phyloP scores from a whole-genome alignment of 2,888 invertebrate genomes.

The Sesia apiformis region DNA sequence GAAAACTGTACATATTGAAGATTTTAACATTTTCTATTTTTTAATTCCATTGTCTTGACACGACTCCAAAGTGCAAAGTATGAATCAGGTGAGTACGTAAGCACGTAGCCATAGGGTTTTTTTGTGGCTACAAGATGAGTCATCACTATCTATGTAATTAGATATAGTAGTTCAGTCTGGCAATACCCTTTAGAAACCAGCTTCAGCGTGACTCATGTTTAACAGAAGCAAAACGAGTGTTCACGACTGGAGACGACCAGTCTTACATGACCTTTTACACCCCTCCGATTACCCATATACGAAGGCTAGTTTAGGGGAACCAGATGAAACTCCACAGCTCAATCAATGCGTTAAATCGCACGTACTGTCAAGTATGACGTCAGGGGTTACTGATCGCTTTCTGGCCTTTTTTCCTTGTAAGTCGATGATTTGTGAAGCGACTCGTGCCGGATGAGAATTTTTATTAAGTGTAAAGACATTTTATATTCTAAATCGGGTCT shows the following conservation, averaged over 20 bases:
- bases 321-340: conserved; percentile 16
- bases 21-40: background rate
- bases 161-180: conserved; percentile 11
- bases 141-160: conserved; percentile 1
- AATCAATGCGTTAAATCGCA: conserved; percentile 6
- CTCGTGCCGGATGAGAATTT: conserved; percentile 27
- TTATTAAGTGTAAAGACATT: conserved; percentile 6
- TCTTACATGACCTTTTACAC: conserved; percentile 23
- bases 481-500: no score
- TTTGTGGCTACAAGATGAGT: background rate
- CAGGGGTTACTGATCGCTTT: conserved; percentile 20
- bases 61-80: background rate
- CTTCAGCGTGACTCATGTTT: conserved; percentile 42
- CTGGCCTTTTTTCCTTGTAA: conserved; percentile 14
- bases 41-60: background rate
- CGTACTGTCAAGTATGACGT: conserved; percentile 15
- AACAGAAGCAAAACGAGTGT: conserved; percentile 39
- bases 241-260: conserved; percentile 30
- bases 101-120: background rate
- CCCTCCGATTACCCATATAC: conserved; percentile 9
- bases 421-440: conserved; percentile 11
- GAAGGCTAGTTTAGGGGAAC: conserved; percentile 7
- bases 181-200: conserved; percentile 17
- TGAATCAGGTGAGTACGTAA: background rate
- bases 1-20: no score